Evolutionary conservation across 2,113 vertebrate species (phyloP).

Genomic region (Ellobius talpinus): DNA sequence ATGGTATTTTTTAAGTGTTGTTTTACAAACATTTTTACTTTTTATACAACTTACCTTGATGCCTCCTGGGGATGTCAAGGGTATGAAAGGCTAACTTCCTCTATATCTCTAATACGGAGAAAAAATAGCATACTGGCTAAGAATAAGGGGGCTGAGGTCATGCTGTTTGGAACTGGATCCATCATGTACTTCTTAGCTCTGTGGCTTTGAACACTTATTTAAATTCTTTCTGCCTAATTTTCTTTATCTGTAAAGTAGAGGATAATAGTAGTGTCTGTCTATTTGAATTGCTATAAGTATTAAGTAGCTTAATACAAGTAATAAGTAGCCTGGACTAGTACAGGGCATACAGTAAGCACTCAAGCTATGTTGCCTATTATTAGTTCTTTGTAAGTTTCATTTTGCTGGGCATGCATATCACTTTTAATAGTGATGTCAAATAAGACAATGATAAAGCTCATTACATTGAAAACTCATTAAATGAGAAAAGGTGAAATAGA

Average conservation of each 20-base stretch:
- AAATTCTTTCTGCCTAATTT: slow-evolving; percentile 42
- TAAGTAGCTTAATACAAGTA: slow-evolving; percentile 56
- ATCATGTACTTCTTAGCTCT: slow-evolving; percentile 55
- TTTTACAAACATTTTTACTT: slow-evolving; percentile 60
- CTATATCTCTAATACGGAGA: background rate
- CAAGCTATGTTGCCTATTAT: slow-evolving; percentile 60
- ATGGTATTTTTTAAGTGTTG: slow-evolving; percentile 41
- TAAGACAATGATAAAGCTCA: slow-evolving; percentile 70
- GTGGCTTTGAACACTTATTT: slow-evolving; percentile 37
- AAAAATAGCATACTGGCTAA: slow-evolving; percentile 36
- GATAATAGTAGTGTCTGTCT: slow-evolving; percentile 40
- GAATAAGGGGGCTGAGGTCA: background rate
- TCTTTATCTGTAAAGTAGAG: slow-evolving; percentile 44
- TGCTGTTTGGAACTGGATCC: slow-evolving; percentile 23
- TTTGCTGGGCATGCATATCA: slow-evolving; percentile 62
- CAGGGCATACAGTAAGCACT: slow-evolving; percentile 29
- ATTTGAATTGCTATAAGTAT: slow-evolving; percentile 49
- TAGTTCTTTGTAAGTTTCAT: slow-evolving; percentile 67
- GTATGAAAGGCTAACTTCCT: slow-evolving; percentile 27
- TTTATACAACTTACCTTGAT: slow-evolving; percentile 50
- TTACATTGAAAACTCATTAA: slow-evolving; percentile 70
- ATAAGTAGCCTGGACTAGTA: slow-evolving; percentile 58
- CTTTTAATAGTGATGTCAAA: slow-evolving; percentile 56
- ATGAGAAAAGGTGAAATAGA: slow-evolving; percentile 69
- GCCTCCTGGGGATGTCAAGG: background rate